Evolutionary conservation across 2,888 invertebrate genomes (phyloP).

Genomic region (Philonicus albiceps): DNA sequence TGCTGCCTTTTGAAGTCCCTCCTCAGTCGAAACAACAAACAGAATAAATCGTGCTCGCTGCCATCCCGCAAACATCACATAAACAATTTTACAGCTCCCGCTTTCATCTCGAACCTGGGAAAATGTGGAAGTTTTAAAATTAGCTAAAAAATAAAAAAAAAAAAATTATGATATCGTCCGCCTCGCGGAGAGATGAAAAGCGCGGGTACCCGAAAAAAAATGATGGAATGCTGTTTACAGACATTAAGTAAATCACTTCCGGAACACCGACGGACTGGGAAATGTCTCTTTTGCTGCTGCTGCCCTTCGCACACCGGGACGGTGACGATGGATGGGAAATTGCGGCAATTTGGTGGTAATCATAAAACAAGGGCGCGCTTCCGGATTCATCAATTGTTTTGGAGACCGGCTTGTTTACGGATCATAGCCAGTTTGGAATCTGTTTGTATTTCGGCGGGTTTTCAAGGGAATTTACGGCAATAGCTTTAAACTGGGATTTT

Average conservation of each 20-base stretch:
- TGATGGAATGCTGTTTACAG: constrained; percentile 14
- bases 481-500: neutral
- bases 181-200: constrained; percentile 32
- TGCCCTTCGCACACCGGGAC: neutral
- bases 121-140: constrained; percentile 22
- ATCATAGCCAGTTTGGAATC: neutral
- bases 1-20: constrained; percentile 13
- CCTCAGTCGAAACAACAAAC: constrained; percentile 32
- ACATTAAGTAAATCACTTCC: constrained; percentile 13
- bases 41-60: neutral
- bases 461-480: neutral
- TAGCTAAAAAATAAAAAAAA: constrained; percentile 16
- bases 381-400: neutral
- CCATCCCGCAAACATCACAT: neutral
- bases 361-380: neutral
- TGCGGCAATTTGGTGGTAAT: neutral
- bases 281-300: neutral
- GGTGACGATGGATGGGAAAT: neutral
- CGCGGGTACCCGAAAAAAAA: constrained; percentile 2
- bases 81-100: constrained; percentile 27
- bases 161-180: constrained; percentile 23
- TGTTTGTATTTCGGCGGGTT: neutral
- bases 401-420: neutral
- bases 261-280: neutral
- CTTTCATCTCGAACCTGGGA: constrained; percentile 6